A percentile compares a stretch with the other conserved stretches of the same genome.
phyloP scores from a whole-genome alignment of 2,113 vertebrate species.

The Ailurus styani region DNA sequence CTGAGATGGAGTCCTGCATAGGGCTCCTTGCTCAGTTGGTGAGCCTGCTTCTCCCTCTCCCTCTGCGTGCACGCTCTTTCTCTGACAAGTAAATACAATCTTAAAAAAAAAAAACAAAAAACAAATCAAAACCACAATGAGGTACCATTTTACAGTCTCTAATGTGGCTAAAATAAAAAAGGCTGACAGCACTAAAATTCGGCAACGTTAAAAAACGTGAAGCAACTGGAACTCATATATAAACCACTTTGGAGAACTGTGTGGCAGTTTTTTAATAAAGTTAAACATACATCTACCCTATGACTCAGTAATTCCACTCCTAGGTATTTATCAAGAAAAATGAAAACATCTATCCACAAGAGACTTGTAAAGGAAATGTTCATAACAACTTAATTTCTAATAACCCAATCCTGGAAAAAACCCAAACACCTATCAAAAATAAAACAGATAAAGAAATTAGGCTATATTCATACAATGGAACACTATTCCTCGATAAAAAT shows the following conservation, averaged over 20 bases:
- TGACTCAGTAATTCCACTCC: slow-evolving; percentile 20
- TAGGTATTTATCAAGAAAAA: slow-evolving; percentile 39
- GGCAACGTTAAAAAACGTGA: not conserved
- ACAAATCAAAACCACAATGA: not conserved
- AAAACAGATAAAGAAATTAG: not conserved
- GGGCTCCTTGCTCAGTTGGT: too few relatives aligned
- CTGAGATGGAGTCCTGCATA: too few relatives aligned
- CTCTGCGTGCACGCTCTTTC: too few relatives aligned
- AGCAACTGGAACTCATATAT: not conserved
- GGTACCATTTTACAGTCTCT: not conserved
- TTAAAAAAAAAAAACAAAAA: not conserved
- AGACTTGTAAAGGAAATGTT: slow-evolving; percentile 4
- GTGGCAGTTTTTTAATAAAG: not conserved
- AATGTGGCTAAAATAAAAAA: not conserved
- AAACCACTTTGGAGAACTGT: not conserved
- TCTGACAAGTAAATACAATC: too few relatives aligned
- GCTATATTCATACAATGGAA: not conserved
- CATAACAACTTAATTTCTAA: not conserved
- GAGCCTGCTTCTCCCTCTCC: too few relatives aligned
- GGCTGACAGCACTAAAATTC: not conserved
- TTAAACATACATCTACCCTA: not conserved
- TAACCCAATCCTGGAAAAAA: not conserved
- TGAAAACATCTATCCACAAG: not conserved
- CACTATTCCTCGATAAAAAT: not conserved
- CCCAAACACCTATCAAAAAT: not conserved